These are phyloP conservation scores for Philereme vetulata DNA, from an alignment of 2,888 invertebrate genomes.

Conservation along the genomic window DNA sequence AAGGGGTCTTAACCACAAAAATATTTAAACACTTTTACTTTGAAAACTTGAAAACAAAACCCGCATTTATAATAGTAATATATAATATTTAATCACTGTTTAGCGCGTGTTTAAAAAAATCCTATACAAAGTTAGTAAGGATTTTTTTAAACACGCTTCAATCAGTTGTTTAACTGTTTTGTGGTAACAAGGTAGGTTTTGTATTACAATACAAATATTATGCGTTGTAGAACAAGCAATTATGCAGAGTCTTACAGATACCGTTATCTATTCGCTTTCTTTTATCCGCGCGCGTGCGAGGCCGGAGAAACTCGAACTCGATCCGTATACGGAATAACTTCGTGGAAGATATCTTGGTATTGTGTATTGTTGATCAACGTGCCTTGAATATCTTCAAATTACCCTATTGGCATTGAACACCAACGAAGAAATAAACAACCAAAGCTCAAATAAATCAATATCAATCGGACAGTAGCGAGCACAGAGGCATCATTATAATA, in stretches of 20 bases:
- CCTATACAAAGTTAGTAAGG: too few species aligned
- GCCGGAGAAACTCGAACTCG: conserved; percentile 53
- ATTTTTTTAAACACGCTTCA: too few species aligned
- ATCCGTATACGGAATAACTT: conserved; percentile 51
- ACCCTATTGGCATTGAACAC: conserved; percentile 15
- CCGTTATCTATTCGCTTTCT: conserved; percentile 78
- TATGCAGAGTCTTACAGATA: conserved; percentile 54
- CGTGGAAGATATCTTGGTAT: conserved; percentile 38
- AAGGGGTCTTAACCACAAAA: too few species aligned
- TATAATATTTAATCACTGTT: too few species aligned
- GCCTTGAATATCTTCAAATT: conserved; percentile 7
- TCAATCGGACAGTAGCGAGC: conserved; percentile 10
- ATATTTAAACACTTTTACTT: too few species aligned
- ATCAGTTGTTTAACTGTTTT: too few species aligned
- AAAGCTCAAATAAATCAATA: conserved; percentile 25
- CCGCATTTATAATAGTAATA: too few species aligned
- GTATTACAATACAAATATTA: too few species aligned
- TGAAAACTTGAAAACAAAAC: too few species aligned
- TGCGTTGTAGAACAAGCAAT: conserved; percentile 37
- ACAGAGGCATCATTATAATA: conserved; percentile 15
- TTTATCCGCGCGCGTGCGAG: conserved; percentile 54
- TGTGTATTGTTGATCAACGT: conserved; percentile 8
- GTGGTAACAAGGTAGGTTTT: too few species aligned
- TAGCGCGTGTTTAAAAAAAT: too few species aligned
- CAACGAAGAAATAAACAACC: conserved; percentile 21